Conservation (phyloP, 2,113 vertebrate species). For the Dryoscopus gambensis region DNA sequence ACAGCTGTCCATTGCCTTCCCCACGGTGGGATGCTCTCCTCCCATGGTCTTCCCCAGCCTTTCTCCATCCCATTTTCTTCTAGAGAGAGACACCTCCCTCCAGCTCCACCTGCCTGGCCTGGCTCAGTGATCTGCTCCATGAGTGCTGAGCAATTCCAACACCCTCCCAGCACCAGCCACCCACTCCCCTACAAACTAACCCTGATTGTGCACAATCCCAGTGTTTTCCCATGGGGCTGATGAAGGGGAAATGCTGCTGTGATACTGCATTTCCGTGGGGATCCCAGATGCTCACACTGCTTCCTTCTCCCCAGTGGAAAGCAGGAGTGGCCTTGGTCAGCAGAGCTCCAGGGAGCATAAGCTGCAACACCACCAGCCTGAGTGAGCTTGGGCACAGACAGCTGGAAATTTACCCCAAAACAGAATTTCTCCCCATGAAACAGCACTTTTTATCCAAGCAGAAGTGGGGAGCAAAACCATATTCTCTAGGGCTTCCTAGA, state of each 20-base stretch:
- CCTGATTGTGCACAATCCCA: not conserved
- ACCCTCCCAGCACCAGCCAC: not conserved
- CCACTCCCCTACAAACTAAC: not conserved
- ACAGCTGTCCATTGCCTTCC: not conserved
- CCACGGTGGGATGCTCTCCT: fast-evolving
- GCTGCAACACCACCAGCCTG: not conserved
- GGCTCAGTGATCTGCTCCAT: not conserved
- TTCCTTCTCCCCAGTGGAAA: not conserved
- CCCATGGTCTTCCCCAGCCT: not conserved
- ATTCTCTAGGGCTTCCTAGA: not conserved
- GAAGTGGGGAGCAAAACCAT: not conserved
- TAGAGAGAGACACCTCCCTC: not conserved
- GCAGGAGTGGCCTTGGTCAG: not conserved
- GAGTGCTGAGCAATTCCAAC: fast-evolving
- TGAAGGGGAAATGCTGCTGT: not conserved
- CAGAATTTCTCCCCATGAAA: not conserved
- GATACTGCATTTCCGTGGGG: not conserved
- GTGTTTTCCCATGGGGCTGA: not conserved
- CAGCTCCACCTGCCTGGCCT: not conserved
- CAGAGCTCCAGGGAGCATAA: not conserved
- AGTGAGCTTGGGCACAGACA: not conserved
- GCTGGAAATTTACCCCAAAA: not conserved
- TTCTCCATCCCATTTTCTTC: not conserved
- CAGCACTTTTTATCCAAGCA: not conserved
- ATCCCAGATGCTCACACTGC: not conserved